Conservation (phyloP, 2,113 vertebrate genomes). For the Carettochelys insculpta region DNA sequence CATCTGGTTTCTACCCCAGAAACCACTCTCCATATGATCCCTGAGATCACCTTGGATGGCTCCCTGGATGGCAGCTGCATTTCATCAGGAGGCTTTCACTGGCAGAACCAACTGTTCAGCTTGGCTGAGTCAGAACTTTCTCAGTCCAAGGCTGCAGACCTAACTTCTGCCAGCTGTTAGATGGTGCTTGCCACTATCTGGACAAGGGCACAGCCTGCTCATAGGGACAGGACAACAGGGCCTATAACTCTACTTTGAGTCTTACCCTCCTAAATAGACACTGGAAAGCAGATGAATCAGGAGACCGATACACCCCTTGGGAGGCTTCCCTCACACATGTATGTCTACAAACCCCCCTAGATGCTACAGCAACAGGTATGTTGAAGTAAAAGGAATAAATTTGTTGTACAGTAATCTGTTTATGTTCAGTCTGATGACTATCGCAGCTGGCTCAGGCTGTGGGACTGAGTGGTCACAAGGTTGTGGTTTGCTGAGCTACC, state of each 20-base stretch:
- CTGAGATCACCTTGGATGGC: background rate
- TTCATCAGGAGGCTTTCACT: background rate
- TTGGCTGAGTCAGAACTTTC: constrained; percentile 3
- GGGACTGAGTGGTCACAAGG: background rate
- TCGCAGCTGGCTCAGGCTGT: background rate
- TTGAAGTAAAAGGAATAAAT: background rate
- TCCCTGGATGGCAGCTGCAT: background rate
- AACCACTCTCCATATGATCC: background rate
- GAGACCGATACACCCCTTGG: background rate
- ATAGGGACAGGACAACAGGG: background rate
- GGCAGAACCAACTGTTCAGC: background rate
- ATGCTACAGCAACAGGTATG: background rate
- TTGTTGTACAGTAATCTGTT: background rate
- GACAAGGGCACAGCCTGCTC: background rate
- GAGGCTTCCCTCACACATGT: background rate
- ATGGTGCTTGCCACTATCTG: background rate
- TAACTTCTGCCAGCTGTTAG: background rate
- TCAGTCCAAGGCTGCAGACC: constrained; percentile 3
- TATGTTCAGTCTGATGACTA: background rate
- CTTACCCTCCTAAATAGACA: background rate
- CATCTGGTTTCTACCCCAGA: background rate
- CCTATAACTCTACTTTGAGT: background rate
- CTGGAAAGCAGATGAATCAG: background rate
- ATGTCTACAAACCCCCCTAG: background rate
- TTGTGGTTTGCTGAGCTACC: background rate